phyloP scores from a whole-genome alignment of 2,888 invertebrate genomes.

The Siphlonurus alternatus region DNA sequence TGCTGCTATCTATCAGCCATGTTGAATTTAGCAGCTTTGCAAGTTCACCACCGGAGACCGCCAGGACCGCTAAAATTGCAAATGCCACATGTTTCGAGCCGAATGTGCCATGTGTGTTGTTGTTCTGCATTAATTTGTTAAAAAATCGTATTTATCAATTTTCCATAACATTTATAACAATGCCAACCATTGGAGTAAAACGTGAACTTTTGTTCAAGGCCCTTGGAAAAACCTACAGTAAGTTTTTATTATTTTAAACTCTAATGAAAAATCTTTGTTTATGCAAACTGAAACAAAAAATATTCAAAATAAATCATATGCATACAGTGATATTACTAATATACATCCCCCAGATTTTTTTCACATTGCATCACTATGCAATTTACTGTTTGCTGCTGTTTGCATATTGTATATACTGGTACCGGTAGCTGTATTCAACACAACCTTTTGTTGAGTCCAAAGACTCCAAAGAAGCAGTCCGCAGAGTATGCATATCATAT shows the following conservation, averaged over 20 bases:
- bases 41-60: neutral
- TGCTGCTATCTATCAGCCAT: slow-evolving; percentile 3
- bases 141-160: neutral
- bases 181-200: neutral
- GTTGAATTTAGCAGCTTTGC: neutral
- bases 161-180: neutral
- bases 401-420: no score
- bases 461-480: no score
- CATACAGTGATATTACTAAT: no score
- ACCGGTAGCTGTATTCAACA: no score
- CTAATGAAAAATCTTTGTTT: no score
- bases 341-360: no score
- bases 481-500: no score
- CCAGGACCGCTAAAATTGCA: neutral
- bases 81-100: neutral
- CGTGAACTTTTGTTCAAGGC: neutral
- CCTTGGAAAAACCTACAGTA: neutral
- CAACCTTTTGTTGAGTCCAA: no score
- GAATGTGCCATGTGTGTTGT: neutral
- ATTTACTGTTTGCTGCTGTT: no score
- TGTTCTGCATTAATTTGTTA: neutral
- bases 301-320: no score
- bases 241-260: neutral
- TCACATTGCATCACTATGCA: no score
- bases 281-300: no score